Evolutionary conservation across 2,888 invertebrate genomes (phyloP).

Genomic region (Linnaemya tessellans): DNA sequence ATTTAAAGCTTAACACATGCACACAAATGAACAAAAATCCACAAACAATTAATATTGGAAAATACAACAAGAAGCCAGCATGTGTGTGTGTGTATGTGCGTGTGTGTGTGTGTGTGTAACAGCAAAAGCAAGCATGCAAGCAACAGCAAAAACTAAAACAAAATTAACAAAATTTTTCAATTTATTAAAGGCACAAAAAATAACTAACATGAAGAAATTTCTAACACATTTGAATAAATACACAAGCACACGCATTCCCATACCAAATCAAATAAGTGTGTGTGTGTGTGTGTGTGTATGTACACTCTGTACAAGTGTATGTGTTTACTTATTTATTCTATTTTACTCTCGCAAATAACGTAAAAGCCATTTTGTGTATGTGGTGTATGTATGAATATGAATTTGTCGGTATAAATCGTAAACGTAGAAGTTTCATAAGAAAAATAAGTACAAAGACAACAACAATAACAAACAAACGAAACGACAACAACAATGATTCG

Average conservation of each 20-base stretch:
- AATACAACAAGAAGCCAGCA: conserved; percentile 4
- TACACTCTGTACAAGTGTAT: no score
- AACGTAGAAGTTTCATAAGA: conserved; percentile 11
- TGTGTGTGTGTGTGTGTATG: no score
- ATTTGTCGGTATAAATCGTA: not conserved
- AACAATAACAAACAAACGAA: not conserved
- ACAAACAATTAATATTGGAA: conserved; percentile 57
- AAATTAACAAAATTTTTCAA: conserved; percentile 33
- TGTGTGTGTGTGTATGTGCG: no score
- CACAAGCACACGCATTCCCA: not conserved
- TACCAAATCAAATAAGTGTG: not conserved
- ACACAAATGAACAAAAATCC: conserved; percentile 46
- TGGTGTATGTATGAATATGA: not conserved
- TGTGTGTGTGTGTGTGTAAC: not conserved
- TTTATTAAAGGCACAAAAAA: conserved; percentile 52
- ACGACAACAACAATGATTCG: conserved; percentile 10
- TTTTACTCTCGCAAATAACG: not conserved
- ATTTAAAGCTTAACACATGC: conserved; percentile 54
- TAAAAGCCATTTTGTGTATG: not conserved
- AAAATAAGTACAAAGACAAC: not conserved
- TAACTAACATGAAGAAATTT: conserved; percentile 16
- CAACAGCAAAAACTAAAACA: not conserved
- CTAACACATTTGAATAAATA: conserved; percentile 7
- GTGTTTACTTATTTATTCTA: not conserved
- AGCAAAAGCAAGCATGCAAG: not conserved